A percentile compares a stretch with the other conserved stretches of the same genome.
These are phyloP conservation scores for Pegea sp. DNA, from an alignment of 23 tunicate genomes.

Conservation along the genomic window DNA sequence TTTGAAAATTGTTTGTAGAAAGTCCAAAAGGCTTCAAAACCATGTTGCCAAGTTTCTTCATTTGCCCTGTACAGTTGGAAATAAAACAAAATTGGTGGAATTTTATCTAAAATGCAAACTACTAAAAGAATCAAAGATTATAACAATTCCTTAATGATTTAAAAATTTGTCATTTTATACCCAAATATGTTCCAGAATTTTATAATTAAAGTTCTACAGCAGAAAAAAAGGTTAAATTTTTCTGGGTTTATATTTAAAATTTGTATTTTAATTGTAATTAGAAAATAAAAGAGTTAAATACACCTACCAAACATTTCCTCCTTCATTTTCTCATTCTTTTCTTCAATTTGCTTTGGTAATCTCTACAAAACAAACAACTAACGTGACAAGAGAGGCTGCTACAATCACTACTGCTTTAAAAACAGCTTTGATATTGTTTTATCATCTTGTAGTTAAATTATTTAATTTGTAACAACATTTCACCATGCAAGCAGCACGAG, in stretches of 20 bases:
- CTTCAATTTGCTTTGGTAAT: conserved; percentile 31
- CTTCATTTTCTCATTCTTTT: conserved; percentile 64
- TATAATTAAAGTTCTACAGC: too few species aligned
- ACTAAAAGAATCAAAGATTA: background rate
- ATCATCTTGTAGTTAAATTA: too few species aligned
- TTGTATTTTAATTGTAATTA: background rate
- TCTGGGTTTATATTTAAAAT: background rate
- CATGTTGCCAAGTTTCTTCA: conserved; percentile 68
- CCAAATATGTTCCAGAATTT: too few species aligned
- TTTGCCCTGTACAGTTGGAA: conserved; percentile 23
- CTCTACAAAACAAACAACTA: conserved; percentile 5
- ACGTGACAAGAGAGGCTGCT: too few species aligned
- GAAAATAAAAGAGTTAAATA: background rate
- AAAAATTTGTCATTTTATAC: too few species aligned
- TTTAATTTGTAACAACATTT: too few species aligned
- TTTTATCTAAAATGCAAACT: background rate
- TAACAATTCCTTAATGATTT: too few species aligned
- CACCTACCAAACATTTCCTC: conserved; percentile 54
- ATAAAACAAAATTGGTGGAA: background rate
- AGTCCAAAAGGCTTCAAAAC: conserved; percentile 48
- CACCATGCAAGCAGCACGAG: conserved; percentile 23
- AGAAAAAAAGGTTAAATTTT: background rate
- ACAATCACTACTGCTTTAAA: too few species aligned
- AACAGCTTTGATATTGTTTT: too few species aligned
- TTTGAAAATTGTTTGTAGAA: conserved; percentile 66